Evolutionary conservation across 2,113 vertebrate genomes (phyloP).

Genomic region (Speoplatyrhinus poulsoni): DNA sequence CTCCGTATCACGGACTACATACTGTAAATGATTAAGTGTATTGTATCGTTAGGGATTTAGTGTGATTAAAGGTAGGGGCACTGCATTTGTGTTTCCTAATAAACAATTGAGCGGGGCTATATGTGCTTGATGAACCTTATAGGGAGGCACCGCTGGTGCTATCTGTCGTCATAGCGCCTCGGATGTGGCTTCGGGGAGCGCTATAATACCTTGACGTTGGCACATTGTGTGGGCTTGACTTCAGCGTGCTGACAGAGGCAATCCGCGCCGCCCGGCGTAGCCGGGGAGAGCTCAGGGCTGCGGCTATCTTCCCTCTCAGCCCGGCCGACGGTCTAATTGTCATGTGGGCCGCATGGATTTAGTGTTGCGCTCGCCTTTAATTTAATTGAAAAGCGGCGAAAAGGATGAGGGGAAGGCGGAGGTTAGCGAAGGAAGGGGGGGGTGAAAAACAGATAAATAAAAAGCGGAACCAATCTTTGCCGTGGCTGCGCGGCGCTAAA

Average conservation of each 20-base stretch:
- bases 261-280: constrained; percentile 43
- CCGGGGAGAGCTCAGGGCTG: constrained; percentile 27
- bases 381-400: constrained; percentile 79
- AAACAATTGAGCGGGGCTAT: too few relatives aligned
- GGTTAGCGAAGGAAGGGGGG: constrained; percentile 33
- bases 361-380: constrained; percentile 77
- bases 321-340: constrained; percentile 77
- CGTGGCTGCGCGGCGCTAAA: constrained; percentile 72
- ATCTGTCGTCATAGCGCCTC: too few relatives aligned
- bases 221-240: not conserved
- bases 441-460: constrained; percentile 76
- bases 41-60: too few relatives aligned
- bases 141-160: too few relatives aligned
- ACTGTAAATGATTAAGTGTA: too few relatives aligned
- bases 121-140: too few relatives aligned
- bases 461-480: constrained; percentile 80
- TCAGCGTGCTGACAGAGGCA: constrained; percentile 40
- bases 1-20: too few relatives aligned
- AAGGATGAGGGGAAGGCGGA: constrained; percentile 63
- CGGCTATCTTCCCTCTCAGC: constrained; percentile 53
- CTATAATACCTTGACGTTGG: constrained; percentile 29
- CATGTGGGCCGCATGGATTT: constrained; percentile 78
- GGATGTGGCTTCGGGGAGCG: too few relatives aligned
- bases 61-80: too few relatives aligned
- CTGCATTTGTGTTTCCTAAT: too few relatives aligned